Conservation (phyloP, 2,797 vertebrate species). For the Chaetophractus vellerosus region DNA sequence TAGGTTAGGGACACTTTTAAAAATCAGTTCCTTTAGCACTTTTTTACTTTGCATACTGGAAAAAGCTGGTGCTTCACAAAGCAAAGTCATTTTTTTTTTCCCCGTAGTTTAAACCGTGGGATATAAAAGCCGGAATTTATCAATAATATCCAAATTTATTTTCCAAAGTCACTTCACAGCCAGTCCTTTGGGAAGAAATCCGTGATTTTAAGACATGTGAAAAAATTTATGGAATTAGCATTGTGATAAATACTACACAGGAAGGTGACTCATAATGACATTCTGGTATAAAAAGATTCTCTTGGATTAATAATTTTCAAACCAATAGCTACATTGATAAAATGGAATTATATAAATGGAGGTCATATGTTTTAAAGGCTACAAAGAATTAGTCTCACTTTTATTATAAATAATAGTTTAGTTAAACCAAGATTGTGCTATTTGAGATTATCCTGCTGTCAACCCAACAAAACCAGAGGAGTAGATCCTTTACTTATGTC, state of each 20-base stretch:
- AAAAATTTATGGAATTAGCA: slow-evolving; percentile 5
- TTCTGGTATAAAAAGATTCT: background rate
- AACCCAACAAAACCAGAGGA: background rate
- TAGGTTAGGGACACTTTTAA: background rate
- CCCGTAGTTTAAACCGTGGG: slow-evolving; percentile 16
- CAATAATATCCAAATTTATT: background rate
- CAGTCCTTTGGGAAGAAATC: slow-evolving; percentile 14
- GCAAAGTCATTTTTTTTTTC: background rate
- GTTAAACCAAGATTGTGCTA: background rate
- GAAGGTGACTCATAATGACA: background rate
- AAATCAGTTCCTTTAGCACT: background rate
- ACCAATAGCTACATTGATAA: slow-evolving; percentile 13
- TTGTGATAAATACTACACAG: background rate
- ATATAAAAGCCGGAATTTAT: slow-evolving; percentile 40
- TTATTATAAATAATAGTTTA: slow-evolving; percentile 17
- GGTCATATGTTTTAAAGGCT: slow-evolving; percentile 8
- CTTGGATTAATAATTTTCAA: slow-evolving; percentile 25
- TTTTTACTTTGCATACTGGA: background rate
- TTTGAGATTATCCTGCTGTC: slow-evolving; percentile 54
- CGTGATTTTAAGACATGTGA: slow-evolving; percentile 20
- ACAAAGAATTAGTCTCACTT: slow-evolving; percentile 36
- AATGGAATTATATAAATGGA: slow-evolving; percentile 34
- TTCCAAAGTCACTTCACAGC: slow-evolving; percentile 53
- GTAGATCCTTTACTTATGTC: slow-evolving; percentile 35
- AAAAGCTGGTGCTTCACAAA: background rate